phyloP scores from a whole-genome alignment of 1,140 invertebrate species.

The Epicauta chinensis region DNA sequence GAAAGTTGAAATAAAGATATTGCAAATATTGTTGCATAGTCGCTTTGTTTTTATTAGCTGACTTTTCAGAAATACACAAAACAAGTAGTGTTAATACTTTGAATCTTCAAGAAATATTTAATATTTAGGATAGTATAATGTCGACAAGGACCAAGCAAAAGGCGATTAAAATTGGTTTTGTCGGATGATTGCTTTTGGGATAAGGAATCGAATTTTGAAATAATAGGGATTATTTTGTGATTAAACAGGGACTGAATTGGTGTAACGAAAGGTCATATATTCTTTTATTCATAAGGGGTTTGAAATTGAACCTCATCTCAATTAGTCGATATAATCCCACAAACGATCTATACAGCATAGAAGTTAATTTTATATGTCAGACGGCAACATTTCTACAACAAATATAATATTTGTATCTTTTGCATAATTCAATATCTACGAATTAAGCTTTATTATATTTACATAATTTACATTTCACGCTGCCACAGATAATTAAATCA shows the following conservation, averaged over 20 bases:
- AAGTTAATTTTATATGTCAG: conserved; percentile 11
- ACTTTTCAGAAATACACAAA: no score
- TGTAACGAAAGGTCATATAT: conserved; percentile 14
- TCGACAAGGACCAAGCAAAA: no score
- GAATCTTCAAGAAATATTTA: no score
- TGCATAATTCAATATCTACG: conserved; percentile 32
- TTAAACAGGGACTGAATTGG: conserved; percentile 10
- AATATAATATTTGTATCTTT: conserved; percentile 25
- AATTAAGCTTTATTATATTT: conserved; percentile 30
- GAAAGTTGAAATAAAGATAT: no score
- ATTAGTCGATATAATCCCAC: conserved; percentile 17
- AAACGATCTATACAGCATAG: conserved; percentile 8
- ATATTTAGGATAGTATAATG: no score
- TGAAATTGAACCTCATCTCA: conserved; percentile 20
- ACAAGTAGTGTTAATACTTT: no score
- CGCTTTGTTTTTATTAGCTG: no score
- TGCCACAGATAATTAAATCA: conserved; percentile 30
- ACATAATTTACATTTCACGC: conserved; percentile 32
- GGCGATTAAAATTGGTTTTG: no score
- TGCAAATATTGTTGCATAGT: no score
- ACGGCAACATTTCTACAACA: conserved; percentile 15
- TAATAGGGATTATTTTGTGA: conserved; percentile 7
- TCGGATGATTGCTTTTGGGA: neutral
- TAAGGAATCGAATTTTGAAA: conserved; percentile 5
- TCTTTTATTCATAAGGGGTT: conserved; percentile 18